Base-by-base conservation (phyloP, 2,888 invertebrate genomes). In the Cryptocheilus praepositus region DNA sequence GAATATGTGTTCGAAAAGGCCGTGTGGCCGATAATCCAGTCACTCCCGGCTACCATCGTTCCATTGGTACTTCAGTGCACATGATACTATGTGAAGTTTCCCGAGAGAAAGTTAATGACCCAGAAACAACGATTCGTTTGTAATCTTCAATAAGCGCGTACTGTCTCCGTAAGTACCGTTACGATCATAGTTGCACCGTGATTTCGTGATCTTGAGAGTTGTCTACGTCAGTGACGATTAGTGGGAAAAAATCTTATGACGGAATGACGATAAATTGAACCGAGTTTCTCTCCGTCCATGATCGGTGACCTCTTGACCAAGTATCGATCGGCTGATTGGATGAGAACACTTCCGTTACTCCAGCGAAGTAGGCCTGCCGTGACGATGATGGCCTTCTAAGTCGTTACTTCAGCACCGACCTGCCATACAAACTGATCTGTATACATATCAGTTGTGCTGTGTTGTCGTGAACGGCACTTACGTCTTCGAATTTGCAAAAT, bases 401-500 rank as follows among this genome's bases (percentile, higher is more conserved):
- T 78, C 73, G 65, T 63, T 60, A 60, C 65, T 73, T 64, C 58
- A 55, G 57, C 36, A 61, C n/a, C 69, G 46, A 61, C 53, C 57
- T 66, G 45, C 63, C 36, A 16, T 21, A 18, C 13, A 15, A 54
- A 21, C 22, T n/a, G 28, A 25, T 25, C 59, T 46, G 49, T 64
- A 63, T 63, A 67, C 61, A 51, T 72, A 61, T 36, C 25, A n/a
- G n/a, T n/a, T n/a, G n/a, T n/a, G n/a, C n/a, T n/a, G n/a, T n/a
- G 25, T 25, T 5, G 36, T 62, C 55, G 64, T 45, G 45, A 45
- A 8, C 25, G 25, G 5, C 25, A 25, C 25, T 25, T 36, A 36
- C 36, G 65, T 61, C 21, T 64, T 55, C 63, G 64, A 80, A 83
- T 86, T 84, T 75, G 81, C 83, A 87, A 83, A 81, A 84, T 80